Evolutionary conservation across 2,113 vertebrate genomes (phyloP), one percentile per base, ranked within the genome.

Genomic region (Clarias macrocephalus): DNA sequence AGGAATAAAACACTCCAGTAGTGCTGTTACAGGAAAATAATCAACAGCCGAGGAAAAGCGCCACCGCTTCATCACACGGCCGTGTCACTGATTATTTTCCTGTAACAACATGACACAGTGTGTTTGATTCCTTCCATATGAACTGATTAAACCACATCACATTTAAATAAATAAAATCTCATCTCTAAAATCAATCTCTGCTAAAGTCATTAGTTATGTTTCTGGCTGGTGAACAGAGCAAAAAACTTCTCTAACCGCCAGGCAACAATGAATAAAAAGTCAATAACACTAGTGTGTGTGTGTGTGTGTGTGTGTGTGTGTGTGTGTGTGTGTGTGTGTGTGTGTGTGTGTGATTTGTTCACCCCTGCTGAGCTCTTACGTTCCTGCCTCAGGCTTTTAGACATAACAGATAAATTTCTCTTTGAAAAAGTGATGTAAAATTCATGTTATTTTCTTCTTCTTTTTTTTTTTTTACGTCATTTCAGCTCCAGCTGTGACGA

Each of bases 261-360:
- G 52, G 9, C 65, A 57, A 68, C 21, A 28, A 73, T 59, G 54
- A 28, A 73, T 84, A 68, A 73, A 73, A 73, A 72, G 83, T 84
- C 54, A 73, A 73, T 37, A 73, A 60, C 28, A 76, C 21, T 0
- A 68, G 62, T 72, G 23, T 52, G 73, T 76, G 73, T 73, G 72
- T 77, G 73, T 54, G 63, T 66, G n/a, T 66, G 65, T 66, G 65
- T 73, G 63, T 73, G 33, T 37, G 70, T 73, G 70, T 72, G 77
- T 80, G 76, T 80, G 77, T 80, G 56, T 80, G 77, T 59, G 77
- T 80, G 73, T 33, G 56, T 59, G 77, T 80, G 77, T 80, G 77
- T 59, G 77, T 80, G 77, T 80, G 56, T 60, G 79, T 80, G 79
- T 80, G 42, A 13, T 77, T 75, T 75, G 37, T 75, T 75, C 37